Conservation (phyloP, 2,888 invertebrate genomes). For the Macrophya alboannulata region DNA sequence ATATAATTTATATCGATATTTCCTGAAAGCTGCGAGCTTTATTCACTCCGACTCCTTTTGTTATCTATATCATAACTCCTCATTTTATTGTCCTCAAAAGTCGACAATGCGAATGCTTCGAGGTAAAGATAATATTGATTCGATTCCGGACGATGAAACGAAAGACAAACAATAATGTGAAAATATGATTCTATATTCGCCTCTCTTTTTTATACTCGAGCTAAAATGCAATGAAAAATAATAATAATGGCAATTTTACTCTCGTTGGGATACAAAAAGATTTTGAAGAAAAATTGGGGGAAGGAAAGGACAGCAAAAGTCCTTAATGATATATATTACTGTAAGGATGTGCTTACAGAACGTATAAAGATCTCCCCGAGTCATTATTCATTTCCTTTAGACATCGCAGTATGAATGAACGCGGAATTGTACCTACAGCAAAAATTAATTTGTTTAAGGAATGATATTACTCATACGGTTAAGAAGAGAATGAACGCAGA, state of each 20-base stretch:
- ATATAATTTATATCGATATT: background rate
- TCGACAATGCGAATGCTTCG: background rate
- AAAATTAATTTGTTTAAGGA: background rate
- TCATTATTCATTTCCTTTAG: background rate
- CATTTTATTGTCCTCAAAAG: background rate
- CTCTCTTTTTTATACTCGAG: background rate
- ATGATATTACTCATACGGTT: background rate
- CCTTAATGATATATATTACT: background rate
- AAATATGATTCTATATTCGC: background rate
- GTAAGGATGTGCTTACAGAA: background rate
- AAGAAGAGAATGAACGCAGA: background rate
- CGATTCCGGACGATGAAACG: background rate
- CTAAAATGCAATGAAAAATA: background rate
- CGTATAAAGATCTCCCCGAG: background rate
- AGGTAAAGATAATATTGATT: background rate
- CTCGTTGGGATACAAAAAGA: background rate
- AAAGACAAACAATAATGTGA: conserved; percentile 2
- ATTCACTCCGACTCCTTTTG: background rate
- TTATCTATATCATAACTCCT: background rate
- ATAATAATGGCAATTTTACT: background rate
- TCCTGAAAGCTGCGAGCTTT: background rate
- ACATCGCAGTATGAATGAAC: background rate
- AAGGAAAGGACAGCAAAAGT: background rate
- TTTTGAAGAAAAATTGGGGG: background rate
- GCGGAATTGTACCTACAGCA: background rate